These are phyloP conservation scores for Caenorhabditis virilis DNA, from an alignment of 2,888 invertebrate species.

Conservation along the genomic window DNA sequence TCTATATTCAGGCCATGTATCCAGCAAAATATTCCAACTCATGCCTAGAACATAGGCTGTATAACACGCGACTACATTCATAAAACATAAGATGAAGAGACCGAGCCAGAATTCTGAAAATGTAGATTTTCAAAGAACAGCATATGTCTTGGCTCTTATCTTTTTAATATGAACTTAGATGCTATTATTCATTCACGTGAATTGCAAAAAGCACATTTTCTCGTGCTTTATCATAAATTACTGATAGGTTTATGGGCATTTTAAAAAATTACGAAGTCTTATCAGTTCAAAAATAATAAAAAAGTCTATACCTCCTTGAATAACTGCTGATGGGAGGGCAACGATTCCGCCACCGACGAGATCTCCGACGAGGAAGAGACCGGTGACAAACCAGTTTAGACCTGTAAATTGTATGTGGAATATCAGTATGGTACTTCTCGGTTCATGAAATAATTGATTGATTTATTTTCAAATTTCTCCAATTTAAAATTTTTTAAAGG, in stretches of 20 bases:
- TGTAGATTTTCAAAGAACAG: neutral
- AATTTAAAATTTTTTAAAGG: no score
- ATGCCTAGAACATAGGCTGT: conserved; percentile 58
- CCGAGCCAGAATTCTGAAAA: conserved; percentile 49
- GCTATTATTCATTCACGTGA: neutral
- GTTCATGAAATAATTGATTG: no score
- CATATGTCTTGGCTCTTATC: neutral
- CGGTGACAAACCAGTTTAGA: conserved; percentile 61
- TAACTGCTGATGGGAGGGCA: conserved; percentile 63
- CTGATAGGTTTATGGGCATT: neutral
- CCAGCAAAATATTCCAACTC: conserved; percentile 56
- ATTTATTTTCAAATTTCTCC: no score
- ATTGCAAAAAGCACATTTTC: neutral
- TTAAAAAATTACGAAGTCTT: neutral
- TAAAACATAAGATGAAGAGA: conserved; percentile 43
- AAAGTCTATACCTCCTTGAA: conserved; percentile 54
- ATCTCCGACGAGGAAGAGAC: conserved; percentile 65
- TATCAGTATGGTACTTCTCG: no score
- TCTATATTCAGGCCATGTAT: conserved; percentile 57
- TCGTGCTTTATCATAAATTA: no score
- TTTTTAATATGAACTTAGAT: neutral
- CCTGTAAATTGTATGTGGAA: no score
- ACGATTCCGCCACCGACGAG: conserved; percentile 65
- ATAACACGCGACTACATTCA: conserved; percentile 48
- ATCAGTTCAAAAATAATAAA: neutral